Evolutionary conservation across 2,113 vertebrate species (phyloP), one percentile per base, ranked within the genome.

Genomic region (Dicrurus megarhynchus): DNA sequence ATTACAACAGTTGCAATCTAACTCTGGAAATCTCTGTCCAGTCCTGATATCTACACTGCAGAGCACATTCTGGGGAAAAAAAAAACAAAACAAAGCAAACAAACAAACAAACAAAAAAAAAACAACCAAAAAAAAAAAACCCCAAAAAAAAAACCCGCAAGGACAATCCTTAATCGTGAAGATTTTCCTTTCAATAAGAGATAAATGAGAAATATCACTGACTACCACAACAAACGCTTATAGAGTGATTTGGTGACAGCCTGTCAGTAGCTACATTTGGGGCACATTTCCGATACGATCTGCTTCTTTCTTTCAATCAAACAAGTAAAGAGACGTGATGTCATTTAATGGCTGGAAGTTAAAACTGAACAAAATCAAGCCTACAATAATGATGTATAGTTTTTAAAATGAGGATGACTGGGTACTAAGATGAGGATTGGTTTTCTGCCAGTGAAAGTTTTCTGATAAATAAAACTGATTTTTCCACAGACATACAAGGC

Each of bases 101-200:
- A n/a, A n/a, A n/a, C n/a, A n/a, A n/a, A n/a, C n/a, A n/a, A n/a
- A n/a, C n/a, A n/a, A n/a, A n/a, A n/a, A n/a, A n/a, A n/a, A n/a
- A n/a, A n/a, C n/a, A n/a, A n/a, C n/a, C n/a, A 41, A 27, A 23
- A 60, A 50, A 71, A 46, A 18, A 60, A 67, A 85, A 27, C n/a
- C n/a, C n/a, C n/a, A 20, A 55, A 61, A 11, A 59, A 55, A 70
- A 42, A 10, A 16, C 1, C 11, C 0, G 0, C n/a, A 46, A 60
- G 4, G 13, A 14, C 19, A 49, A 69, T 49, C 4, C 22, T 50
- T 67, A 41, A 18, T 41, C 11, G 7, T 41, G 10, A 68, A 67
- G 37, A 14, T 35, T 42, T 63, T 65, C 32, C 30, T 42, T 91
- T 13, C 35, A 74, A 8, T 39, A 55, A 63, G 16, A 89, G 11